These are phyloP conservation scores for Chelonia mydas DNA, from an alignment of 2,797 vertebrate genomes.

Conservation along the genomic window DNA sequence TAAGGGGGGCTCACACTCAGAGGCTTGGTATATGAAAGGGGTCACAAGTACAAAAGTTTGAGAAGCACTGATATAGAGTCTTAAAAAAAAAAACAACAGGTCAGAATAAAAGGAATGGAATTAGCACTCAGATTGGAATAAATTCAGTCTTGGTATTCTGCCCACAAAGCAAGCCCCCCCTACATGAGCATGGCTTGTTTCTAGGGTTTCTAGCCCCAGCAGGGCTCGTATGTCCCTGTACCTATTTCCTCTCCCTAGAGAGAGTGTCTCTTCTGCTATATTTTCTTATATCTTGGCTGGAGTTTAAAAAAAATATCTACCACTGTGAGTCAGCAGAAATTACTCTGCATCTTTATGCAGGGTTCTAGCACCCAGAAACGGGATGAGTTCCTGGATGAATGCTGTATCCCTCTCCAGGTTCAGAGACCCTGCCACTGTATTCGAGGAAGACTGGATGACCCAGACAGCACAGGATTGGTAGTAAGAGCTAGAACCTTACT, in stretches of 20 bases:
- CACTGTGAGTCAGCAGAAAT: constrained; percentile 68
- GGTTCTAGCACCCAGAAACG: background rate
- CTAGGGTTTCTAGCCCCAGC: background rate
- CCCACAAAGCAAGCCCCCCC: background rate
- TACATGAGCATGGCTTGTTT: accelerated
- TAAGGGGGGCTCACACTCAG: too few relatives aligned
- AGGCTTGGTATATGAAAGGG: too few relatives aligned
- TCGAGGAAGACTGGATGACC: background rate
- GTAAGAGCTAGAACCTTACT: background rate
- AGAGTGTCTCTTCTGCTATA: background rate
- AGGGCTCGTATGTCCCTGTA: background rate
- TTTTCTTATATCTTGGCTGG: constrained; percentile 2
- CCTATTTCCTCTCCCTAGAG: accelerated
- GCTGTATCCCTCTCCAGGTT: background rate
- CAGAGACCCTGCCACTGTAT: background rate
- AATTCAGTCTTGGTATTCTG: accelerated
- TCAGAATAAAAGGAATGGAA: background rate
- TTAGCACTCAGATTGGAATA: background rate
- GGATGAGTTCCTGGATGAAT: background rate
- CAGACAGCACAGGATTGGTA: background rate
- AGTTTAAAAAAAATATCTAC: constrained; percentile 69
- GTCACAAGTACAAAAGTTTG: too few relatives aligned
- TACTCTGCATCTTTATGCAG: constrained; percentile 41
- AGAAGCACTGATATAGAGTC: background rate
- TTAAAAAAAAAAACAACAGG: background rate